A percentile compares a stretch with the other conserved stretches of the same genome.
Conservation (phyloP, 2,888 invertebrate genomes). For the Actias luna region DNA sequence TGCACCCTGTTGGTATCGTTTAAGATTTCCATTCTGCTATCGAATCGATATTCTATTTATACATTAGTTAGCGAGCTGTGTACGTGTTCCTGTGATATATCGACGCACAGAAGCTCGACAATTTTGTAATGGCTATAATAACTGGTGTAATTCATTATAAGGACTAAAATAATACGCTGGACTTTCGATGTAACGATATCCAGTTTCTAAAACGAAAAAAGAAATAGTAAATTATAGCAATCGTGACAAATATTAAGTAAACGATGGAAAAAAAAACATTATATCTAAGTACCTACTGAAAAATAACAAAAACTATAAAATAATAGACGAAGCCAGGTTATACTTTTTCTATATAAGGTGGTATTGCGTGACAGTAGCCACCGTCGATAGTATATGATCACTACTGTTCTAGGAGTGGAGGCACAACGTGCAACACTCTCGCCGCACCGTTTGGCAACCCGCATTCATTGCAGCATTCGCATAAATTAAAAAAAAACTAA, state of each 20-base stretch:
- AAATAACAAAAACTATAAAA: not conserved
- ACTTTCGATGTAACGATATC: too few relatives aligned
- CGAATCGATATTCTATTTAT: slow-evolving; percentile 8
- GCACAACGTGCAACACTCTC: too few relatives aligned
- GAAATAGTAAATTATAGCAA: too few relatives aligned
- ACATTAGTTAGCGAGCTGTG: not conserved
- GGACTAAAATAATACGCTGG: too few relatives aligned
- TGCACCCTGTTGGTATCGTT: not conserved
- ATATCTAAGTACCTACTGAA: not conserved
- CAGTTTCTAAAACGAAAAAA: too few relatives aligned
- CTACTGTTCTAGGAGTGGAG: too few relatives aligned
- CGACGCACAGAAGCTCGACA: not conserved
- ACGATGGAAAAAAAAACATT: not conserved
- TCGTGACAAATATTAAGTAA: too few relatives aligned
- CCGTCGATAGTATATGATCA: too few relatives aligned
- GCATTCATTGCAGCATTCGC: not conserved
- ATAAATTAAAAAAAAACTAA: slow-evolving; percentile 7
- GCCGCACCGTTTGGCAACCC: not conserved
- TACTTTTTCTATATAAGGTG: too few relatives aligned
- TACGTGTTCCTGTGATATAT: not conserved
- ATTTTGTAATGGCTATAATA: not conserved
- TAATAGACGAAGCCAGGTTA: not conserved
- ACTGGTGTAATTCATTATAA: not conserved
- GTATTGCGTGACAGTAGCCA: too few relatives aligned
- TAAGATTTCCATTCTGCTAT: slow-evolving; percentile 11